A percentile compares a stretch with the other conserved stretches of the same genome.
phyloP scores from a whole-genome alignment of 2,888 invertebrate genomes.

The Nephrotoma guestfalica region DNA sequence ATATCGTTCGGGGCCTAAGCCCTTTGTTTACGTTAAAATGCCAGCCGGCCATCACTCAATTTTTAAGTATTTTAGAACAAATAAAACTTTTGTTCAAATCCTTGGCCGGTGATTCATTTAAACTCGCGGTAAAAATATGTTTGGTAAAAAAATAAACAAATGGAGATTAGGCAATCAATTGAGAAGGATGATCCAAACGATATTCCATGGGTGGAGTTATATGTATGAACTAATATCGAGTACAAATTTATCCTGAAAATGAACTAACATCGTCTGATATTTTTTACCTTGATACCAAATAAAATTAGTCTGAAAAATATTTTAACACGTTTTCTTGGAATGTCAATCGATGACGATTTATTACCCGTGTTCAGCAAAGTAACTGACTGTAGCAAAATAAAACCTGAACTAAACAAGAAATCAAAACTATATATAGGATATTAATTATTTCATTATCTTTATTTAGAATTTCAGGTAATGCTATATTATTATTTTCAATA shows the following conservation, averaged over 20 bases:
- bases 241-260: background rate
- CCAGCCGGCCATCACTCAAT: no score
- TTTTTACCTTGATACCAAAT: background rate
- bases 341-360: background rate
- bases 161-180: background rate
- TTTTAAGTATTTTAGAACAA: no score
- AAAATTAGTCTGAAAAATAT: background rate
- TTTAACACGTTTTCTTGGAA: background rate
- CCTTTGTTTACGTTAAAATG: no score
- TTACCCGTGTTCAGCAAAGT: background rate
- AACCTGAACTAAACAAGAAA: background rate
- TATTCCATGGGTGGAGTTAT: slow-evolving; percentile 17
- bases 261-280: background rate
- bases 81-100: no score
- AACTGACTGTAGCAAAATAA: background rate
- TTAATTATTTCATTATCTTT: background rate
- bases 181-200: slow-evolving; percentile 28
- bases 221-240: slow-evolving; percentile 8
- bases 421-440: background rate
- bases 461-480: background rate
- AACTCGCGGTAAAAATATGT: no score
- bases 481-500: background rate
- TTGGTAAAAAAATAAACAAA: no score
- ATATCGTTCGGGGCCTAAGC: no score
- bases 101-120: no score